Evolutionary conservation across 1,140 invertebrate species (phyloP).

Genomic region (Diorhabda sublineata): DNA sequence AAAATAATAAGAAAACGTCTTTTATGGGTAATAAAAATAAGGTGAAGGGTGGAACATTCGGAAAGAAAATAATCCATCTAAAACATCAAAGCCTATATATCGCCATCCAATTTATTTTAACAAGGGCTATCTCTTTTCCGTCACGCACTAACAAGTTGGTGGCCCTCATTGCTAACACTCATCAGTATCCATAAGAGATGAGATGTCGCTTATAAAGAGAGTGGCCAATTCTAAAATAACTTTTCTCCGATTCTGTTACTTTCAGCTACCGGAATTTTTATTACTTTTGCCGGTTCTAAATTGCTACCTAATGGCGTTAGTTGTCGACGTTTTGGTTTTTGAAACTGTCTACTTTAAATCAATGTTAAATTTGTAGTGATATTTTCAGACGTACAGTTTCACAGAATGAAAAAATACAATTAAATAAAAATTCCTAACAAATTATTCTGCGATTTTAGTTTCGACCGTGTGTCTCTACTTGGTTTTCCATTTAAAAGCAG

Average conservation of each 20-base stretch:
- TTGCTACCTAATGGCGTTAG: conserved; percentile 31
- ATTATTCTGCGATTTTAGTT: too few species aligned
- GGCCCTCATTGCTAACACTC: conserved; percentile 51
- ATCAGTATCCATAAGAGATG: conserved; percentile 61
- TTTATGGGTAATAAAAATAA: background rate
- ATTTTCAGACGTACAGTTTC: too few species aligned
- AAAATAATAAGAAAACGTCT: too few species aligned
- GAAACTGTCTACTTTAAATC: background rate
- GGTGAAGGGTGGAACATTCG: background rate
- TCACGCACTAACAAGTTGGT: conserved; percentile 32
- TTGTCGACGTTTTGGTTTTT: conserved; percentile 32
- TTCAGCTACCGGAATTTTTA: conserved; percentile 31
- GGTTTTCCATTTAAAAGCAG: too few species aligned
- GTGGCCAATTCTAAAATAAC: conserved; percentile 35
- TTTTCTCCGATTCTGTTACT: conserved; percentile 31
- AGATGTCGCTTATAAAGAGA: conserved; percentile 35
- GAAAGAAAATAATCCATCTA: conserved; percentile 19
- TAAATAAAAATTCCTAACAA: too few species aligned
- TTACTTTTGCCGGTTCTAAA: conserved; percentile 37
- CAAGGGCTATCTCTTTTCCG: conserved; percentile 40
- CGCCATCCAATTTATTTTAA: conserved; percentile 45
- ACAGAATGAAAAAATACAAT: too few species aligned
- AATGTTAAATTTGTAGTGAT: too few species aligned
- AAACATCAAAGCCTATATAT: conserved; percentile 29
- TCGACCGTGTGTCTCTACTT: too few species aligned